Evolutionary conservation across 2,797 vertebrate genomes (phyloP).

Genomic region (Karalla daura): DNA sequence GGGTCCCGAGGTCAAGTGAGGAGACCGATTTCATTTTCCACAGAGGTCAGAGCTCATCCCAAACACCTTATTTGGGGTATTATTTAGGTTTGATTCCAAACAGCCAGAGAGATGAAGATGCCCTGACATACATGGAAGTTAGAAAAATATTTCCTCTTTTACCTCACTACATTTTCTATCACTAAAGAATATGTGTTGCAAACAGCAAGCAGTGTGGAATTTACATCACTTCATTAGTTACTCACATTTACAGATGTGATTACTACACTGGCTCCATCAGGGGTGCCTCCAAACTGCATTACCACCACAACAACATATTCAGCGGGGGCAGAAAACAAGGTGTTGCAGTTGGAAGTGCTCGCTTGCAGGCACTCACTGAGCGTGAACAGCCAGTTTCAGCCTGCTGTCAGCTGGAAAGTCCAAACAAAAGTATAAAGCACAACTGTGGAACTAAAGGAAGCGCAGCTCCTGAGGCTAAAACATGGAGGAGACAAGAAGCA

Average conservation of each 20-base stretch:
- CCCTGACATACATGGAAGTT: no score
- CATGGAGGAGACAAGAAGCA: no score
- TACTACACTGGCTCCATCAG: not conserved
- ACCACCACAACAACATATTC: not conserved
- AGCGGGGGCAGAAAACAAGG: not conserved
- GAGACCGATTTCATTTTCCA: slow-evolving; percentile 15
- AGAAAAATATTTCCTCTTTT: not conserved
- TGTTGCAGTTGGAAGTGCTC: not conserved
- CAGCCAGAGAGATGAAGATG: no score
- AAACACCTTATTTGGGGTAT: not conserved
- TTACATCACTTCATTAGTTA: not conserved
- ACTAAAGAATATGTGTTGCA: slow-evolving; percentile 10
- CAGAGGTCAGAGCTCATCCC: slow-evolving; percentile 5
- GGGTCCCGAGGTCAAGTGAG: slow-evolving; percentile 31
- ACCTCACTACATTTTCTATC: slow-evolving; percentile 5
- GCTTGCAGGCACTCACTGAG: not conserved
- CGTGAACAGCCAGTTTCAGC: not conserved
- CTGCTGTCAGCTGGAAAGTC: not conserved
- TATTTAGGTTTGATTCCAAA: not conserved
- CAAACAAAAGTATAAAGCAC: no score
- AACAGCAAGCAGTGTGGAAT: not conserved
- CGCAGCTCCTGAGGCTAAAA: no score
- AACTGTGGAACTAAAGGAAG: not conserved
- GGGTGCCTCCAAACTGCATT: not conserved
- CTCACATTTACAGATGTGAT: not conserved